Percentiles rank a stretch among this genome's conserved stretches.
Evolutionary conservation across 2,797 vertebrate genomes (phyloP).

Genomic region (Rhinella marina): DNA sequence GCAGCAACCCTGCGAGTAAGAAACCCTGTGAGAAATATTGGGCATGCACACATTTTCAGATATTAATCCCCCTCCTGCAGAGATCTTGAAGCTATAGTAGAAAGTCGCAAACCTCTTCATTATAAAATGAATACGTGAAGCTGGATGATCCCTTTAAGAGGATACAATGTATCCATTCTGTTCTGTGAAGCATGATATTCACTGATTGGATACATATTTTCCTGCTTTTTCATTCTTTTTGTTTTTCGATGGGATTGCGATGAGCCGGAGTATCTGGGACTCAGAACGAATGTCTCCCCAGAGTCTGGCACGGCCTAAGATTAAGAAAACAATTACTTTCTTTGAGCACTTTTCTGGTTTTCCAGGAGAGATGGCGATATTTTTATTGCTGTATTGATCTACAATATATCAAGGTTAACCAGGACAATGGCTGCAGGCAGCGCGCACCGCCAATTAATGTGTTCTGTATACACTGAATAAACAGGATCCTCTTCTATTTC

Average conservation of each 20-base stretch:
- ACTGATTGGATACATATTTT: constrained; percentile 11
- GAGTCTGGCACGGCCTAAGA: constrained; percentile 22
- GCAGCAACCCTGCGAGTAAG: no score
- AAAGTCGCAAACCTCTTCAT: no score
- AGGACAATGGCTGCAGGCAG: constrained; percentile 39
- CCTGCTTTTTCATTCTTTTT: not conserved
- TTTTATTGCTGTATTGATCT: constrained; percentile 49
- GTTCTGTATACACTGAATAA: constrained; percentile 31
- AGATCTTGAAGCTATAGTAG: no score
- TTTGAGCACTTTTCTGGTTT: constrained; percentile 18
- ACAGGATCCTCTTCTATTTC: constrained; percentile 30
- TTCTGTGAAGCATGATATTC: not conserved
- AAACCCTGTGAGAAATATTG: no score
- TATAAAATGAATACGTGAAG: not conserved
- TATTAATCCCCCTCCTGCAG: no score
- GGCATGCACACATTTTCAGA: no score
- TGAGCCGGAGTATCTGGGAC: constrained; percentile 9
- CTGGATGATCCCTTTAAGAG: not conserved
- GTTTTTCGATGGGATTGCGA: not conserved
- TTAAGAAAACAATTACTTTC: constrained; percentile 40
- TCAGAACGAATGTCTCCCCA: not conserved
- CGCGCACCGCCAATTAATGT: constrained; percentile 36
- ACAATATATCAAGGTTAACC: constrained; percentile 43
- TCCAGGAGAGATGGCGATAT: constrained; percentile 20
- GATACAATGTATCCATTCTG: not conserved